phyloP scores from a whole-genome alignment of 2,113 vertebrate species.

The Sakesphorus luctuosus region DNA sequence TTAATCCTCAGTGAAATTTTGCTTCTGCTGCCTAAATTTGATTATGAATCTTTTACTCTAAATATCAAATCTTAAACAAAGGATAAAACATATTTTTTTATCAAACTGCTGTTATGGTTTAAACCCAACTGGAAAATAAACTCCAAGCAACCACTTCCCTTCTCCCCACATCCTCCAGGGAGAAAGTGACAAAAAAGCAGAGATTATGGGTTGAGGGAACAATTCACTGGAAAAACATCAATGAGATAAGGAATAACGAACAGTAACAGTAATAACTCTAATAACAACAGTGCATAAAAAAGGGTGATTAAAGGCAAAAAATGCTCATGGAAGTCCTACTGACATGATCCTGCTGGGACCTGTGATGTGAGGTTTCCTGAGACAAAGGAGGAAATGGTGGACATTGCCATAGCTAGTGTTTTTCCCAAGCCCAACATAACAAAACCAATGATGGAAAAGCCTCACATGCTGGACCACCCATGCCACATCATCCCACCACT shows the following conservation, averaged over 20 bases:
- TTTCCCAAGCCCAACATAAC: not conserved
- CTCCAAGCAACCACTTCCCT: rapidly evolving
- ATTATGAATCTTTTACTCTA: not conserved
- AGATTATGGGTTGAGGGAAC: not conserved
- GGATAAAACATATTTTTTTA: not conserved
- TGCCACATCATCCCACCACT: rapidly evolving
- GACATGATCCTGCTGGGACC: too few species aligned
- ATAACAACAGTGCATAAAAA: not conserved
- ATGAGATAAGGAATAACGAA: not conserved
- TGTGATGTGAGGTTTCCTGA: not conserved
- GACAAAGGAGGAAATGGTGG: not conserved
- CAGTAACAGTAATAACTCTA: not conserved
- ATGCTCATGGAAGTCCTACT: not conserved
- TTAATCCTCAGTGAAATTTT: not conserved
- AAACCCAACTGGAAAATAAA: not conserved
- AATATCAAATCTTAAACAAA: not conserved
- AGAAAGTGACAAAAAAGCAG: not conserved
- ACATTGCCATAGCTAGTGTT: not conserved
- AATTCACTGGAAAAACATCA: not conserved
- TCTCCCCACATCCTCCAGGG: not conserved
- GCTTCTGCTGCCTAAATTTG: not conserved
- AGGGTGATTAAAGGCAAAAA: not conserved
- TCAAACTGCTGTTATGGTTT: not conserved
- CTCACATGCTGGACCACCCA: not conserved
- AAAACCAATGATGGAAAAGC: not conserved